Base-by-base conservation (phyloP, 2,888 invertebrate genomes). In the Litoditis marina region DNA sequence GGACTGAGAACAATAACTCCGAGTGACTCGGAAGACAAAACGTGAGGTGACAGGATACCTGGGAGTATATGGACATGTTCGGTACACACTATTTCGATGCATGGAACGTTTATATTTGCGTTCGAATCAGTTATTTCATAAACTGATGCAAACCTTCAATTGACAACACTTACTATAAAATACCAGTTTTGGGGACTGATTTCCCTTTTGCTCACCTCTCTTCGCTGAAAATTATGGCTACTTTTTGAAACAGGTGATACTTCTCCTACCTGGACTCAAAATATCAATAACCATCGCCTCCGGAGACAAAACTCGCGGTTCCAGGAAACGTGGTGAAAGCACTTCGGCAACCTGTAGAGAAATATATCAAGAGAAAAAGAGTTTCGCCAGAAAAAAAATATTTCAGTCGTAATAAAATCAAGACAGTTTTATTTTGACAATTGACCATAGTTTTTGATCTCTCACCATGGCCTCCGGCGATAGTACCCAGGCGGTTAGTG, bases 281-380 rank as follows among this genome's bases (percentile, higher is more conserved):
- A 79, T 72, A 52, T 76, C 70, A 44, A 79, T 73, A n/a, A 78
- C 74, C 19, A 79, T 47, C 22, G 74, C 73, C 64, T 79, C 77
- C 7, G 79, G 79, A 36, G 75, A 74, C 16, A 78, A 69, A 28
- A 79, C 69, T 51, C 78, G 63, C 0, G 76, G 67, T 59, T 78
- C 79, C 13, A 79, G 62, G 27, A 75, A 67, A 49, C 74, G 67
- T 19, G 79, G 78, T 30, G 79, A 68, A 2, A 73, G 53, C 0
- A 73, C 70, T 67, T 73, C 73, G 1, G 67, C 67, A 25, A 72
- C 64, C 57, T 68, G 8, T 6, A 6, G 8, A 44, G 19, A 44
- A 4, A 44, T 39, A 39, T 13, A 39, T 39, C n/a, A n/a, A n/a
- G n/a, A n/a, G n/a, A 36, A 36, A 36, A 36, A 36, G 11, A 1